Base-by-base conservation (phyloP, 2,888 invertebrate species). In the Craniophora ligustri region DNA sequence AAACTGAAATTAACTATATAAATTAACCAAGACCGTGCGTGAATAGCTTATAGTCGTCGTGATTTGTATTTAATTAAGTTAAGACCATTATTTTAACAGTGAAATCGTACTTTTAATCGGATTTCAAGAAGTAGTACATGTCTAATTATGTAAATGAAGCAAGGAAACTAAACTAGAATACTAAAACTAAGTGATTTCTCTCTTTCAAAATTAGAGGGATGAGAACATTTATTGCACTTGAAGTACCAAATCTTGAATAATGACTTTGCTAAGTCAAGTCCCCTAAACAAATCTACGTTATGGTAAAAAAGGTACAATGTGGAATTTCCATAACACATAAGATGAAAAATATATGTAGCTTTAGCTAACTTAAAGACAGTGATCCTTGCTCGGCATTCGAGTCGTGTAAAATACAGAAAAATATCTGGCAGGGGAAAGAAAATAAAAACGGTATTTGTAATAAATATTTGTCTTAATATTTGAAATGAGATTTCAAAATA, bases 171-270 rank as follows among this genome's bases (percentile, higher is more conserved):
- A 48, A 34, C 21, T 57, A 61, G 77, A 79, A 81, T 81, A 77
- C 61, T 47, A 79, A 82, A n/a, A 15, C 53, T 42, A 15, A 38
- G 21, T 56, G 69, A 70, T 79, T 78, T 81, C 75, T 76, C 71
- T 66, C 49, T 47, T 26, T n/a, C 32, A 41, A 58, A 67, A 58
- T 47, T 64, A 14, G 16, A 47, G 31, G 31, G 23, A 7, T 11
- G n/a, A 7, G 10, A 32, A 32, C 19, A 28, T 23, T 21, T 0
- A 5, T n/a, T n/a, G n/a, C n/a, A n/a, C n/a, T n/a, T n/a, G n/a
- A n/a, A n/a, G n/a, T n/a, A n/a, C n/a, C n/a, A n/a, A n/a, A n/a
- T n/a, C n/a, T n/a, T n/a, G n/a, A n/a, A n/a, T n/a, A n/a, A n/a
- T n/a, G n/a, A n/a, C n/a, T n/a, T n/a, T n/a, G n/a, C n/a, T n/a